Conservation (phyloP, 2,113 vertebrate species). For the Ibidorhyncha struthersii region DNA sequence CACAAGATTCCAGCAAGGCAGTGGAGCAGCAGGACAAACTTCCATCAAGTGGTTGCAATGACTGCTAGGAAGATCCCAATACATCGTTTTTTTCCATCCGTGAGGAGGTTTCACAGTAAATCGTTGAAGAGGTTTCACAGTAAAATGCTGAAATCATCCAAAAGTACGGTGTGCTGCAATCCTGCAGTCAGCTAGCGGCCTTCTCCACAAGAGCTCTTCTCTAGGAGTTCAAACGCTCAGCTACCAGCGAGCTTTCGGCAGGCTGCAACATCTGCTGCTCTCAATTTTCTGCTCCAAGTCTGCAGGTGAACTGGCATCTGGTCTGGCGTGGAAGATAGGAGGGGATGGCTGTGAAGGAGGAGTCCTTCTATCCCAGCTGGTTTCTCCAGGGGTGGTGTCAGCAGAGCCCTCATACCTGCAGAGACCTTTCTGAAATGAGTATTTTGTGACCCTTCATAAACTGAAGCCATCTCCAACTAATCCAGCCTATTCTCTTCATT, state of each 20-base stretch:
- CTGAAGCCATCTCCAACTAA: background rate
- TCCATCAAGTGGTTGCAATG: background rate
- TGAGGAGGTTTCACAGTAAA: background rate
- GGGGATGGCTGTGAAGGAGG: background rate
- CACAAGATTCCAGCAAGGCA: background rate
- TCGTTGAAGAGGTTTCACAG: background rate
- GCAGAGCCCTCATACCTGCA: background rate
- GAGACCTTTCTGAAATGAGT: background rate
- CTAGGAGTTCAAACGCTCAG: background rate
- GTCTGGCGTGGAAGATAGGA: background rate
- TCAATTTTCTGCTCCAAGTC: slow-evolving; percentile 5
- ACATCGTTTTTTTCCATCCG: background rate
- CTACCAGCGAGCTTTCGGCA: background rate
- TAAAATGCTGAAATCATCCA: background rate
- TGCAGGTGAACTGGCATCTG: slow-evolving; percentile 35
- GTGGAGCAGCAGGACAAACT: background rate
- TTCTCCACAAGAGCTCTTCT: background rate
- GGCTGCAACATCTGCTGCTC: slow-evolving; percentile 49
- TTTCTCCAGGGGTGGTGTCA: background rate
- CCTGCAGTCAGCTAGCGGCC: background rate
- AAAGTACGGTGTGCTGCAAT: background rate
- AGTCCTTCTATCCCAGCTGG: background rate
- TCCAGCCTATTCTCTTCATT: background rate
- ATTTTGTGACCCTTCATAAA: background rate
- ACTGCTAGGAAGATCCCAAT: background rate